Conservation (phyloP, 1,140 invertebrate species). For the Zaprionus capensis region DNA sequence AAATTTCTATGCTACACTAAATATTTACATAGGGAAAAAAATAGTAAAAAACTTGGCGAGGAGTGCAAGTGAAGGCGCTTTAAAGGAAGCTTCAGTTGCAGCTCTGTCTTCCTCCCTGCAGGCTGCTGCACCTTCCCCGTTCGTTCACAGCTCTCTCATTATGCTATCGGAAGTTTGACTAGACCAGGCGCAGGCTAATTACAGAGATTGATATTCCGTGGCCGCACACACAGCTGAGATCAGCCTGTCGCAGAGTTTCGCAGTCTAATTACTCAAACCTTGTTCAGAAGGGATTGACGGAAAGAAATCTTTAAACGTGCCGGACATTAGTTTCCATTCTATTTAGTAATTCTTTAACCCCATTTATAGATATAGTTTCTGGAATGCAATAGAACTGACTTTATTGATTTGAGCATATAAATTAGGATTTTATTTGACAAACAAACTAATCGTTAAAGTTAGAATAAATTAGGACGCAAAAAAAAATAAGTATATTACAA, state of each 20-base stretch:
- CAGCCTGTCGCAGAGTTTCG: constrained; percentile 5
- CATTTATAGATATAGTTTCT: neutral
- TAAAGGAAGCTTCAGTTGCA: constrained; percentile 42
- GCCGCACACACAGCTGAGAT: constrained; percentile 32
- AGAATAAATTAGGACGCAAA: constrained; percentile 65
- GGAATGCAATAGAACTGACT: constrained; percentile 16
- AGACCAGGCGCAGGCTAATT: constrained; percentile 20
- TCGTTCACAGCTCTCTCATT: constrained; percentile 41
- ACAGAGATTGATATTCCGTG: constrained; percentile 40
- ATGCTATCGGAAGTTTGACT: constrained; percentile 40
- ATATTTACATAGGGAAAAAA: constrained; percentile 67
- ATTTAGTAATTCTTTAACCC: neutral
- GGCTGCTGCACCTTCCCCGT: neutral
- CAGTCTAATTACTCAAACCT: constrained; percentile 4
- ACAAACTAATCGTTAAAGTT: constrained; percentile 25
- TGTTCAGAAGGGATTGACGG: neutral
- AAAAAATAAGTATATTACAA: constrained; percentile 13
- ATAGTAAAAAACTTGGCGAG: constrained; percentile 52
- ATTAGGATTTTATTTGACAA: constrained; percentile 39
- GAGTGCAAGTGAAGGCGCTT: constrained; percentile 69
- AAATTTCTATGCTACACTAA: constrained; percentile 78
- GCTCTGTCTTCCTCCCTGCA: constrained; percentile 20
- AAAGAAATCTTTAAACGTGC: neutral
- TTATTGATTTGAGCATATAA: constrained; percentile 42
- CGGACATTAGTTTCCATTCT: neutral